phyloP scores from a whole-genome alignment of 2,888 invertebrate species.

The Crepidodera aurea region DNA sequence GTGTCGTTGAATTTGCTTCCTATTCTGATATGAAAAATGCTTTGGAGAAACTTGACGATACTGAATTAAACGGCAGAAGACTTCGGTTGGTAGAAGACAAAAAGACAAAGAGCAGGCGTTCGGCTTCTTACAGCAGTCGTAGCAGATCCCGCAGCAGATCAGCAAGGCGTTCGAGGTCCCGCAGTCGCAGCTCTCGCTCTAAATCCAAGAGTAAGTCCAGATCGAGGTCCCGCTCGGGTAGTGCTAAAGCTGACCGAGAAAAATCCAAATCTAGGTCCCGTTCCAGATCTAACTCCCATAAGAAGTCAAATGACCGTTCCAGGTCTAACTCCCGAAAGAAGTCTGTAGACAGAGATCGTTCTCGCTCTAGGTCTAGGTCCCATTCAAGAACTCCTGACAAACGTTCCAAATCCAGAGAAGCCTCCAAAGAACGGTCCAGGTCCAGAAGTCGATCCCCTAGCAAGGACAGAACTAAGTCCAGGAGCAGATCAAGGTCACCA shows the following conservation, averaged over 20 bases:
- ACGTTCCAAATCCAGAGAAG: constrained; percentile 56
- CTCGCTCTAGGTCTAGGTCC: constrained; percentile 58
- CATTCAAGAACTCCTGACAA: constrained; percentile 47
- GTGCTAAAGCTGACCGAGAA: constrained; percentile 46
- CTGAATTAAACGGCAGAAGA: constrained; percentile 94
- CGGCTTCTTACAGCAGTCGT: constrained; percentile 61
- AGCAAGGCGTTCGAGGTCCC: constrained; percentile 70
- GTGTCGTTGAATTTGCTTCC: constrained; percentile 96
- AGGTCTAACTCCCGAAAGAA: constrained; percentile 56
- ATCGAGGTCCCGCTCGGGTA: constrained; percentile 46
- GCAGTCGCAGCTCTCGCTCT: constrained; percentile 63
- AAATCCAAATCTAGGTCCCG: constrained; percentile 58
- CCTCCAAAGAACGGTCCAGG: constrained; percentile 55
- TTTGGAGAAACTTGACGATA: constrained; percentile 94
- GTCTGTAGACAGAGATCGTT: constrained; percentile 52
- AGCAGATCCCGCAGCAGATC: constrained; percentile 62
- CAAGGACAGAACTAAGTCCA: constrained; percentile 51
- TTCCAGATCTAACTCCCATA: constrained; percentile 50
- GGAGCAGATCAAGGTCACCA: constrained; percentile 55
- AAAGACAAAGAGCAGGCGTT: constrained; percentile 63
- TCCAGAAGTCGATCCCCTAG: constrained; percentile 57
- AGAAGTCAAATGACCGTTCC: constrained; percentile 52
- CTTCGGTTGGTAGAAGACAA: constrained; percentile 92
- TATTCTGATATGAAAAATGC: constrained; percentile 96
- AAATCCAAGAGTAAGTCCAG: constrained; percentile 51